Conservation (phyloP, 2,113 vertebrate genomes). For the Brachyistius frenatus region DNA sequence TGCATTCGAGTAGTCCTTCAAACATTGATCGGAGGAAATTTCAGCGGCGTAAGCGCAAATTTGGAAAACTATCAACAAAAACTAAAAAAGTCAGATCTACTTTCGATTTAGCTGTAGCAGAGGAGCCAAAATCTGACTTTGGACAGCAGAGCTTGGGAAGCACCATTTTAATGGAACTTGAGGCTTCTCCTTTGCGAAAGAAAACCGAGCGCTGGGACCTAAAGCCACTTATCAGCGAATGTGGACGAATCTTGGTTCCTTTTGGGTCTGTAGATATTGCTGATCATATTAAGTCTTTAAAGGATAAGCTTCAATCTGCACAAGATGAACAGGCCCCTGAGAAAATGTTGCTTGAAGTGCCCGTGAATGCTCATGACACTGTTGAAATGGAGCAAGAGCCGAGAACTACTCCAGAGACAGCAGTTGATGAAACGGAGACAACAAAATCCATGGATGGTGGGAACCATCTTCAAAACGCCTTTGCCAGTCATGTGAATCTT, state of each 20-base stretch:
- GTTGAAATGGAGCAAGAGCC: slow-evolving; percentile 7
- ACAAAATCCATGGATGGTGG: slow-evolving; percentile 2
- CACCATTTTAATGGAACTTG: slow-evolving; percentile 21
- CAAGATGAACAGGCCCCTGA: slow-evolving; percentile 13
- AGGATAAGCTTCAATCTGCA: slow-evolving; percentile 13
- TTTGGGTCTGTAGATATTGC: slow-evolving; percentile 67
- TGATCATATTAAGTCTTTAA: slow-evolving; percentile 55
- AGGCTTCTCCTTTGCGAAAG: slow-evolving; percentile 57
- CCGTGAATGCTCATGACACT: background rate
- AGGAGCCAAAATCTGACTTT: slow-evolving; percentile 1
- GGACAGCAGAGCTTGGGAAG: slow-evolving; percentile 3
- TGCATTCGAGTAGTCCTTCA: background rate
- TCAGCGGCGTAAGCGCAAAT: slow-evolving; percentile 48
- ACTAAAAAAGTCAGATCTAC: slow-evolving; percentile 43
- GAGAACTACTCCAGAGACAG: slow-evolving; percentile 1
- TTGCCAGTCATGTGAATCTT: slow-evolving; percentile 2
- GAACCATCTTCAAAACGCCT: background rate
- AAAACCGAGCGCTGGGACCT: slow-evolving; percentile 80
- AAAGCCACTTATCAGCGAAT: slow-evolving; percentile 80
- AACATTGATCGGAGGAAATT: slow-evolving; percentile 56
- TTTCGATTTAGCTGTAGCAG: background rate
- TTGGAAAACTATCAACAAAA: slow-evolving; percentile 44
- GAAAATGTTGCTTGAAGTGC: slow-evolving; percentile 29
- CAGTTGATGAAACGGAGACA: background rate
- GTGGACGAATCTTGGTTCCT: slow-evolving; percentile 84